Evolutionary conservation across 1,140 invertebrate genomes (phyloP).

Genomic region (Drosophila nigrodunni): DNA sequence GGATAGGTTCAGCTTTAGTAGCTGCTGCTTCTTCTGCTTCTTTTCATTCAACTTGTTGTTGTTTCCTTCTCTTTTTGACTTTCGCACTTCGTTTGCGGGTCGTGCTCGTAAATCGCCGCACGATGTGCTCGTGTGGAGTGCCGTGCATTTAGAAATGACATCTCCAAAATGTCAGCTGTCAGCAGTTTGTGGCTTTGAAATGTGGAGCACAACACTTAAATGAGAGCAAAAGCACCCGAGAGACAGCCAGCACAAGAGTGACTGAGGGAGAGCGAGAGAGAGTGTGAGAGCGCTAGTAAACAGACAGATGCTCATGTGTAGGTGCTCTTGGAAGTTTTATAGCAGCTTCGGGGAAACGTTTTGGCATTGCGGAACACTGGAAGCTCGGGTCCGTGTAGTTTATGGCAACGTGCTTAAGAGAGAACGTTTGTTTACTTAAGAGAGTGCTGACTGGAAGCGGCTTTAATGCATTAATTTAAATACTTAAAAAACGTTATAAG

Average conservation of each 20-base stretch:
- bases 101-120: conserved; percentile 51
- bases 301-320: background rate
- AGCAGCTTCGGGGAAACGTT: conserved; percentile 39
- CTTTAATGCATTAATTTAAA: conserved; percentile 1
- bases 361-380: conserved; percentile 33
- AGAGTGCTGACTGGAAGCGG: conserved; percentile 31
- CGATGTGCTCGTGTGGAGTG: conserved; percentile 26
- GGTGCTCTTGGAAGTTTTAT: conserved; percentile 50
- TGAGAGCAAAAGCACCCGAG: conserved; percentile 17
- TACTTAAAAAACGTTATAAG: background rate
- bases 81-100: conserved; percentile 42
- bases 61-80: conserved; percentile 24
- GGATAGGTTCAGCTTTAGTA: conserved; percentile 45
- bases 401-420: conserved; percentile 57
- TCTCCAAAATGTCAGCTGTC: conserved; percentile 67
- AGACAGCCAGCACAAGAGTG: conserved; percentile 1
- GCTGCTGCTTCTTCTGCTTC: background rate
- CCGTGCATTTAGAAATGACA: conserved; percentile 52
- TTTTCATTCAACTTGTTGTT: conserved; percentile 8
- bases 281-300: background rate
- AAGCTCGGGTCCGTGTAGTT: conserved; percentile 26
- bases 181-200: conserved; percentile 67
- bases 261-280: background rate
- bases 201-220: conserved; percentile 48
- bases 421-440: conserved; percentile 58